Evolutionary conservation across 1,140 invertebrate genomes (phyloP), one percentile per base, ranked within the genome.

Genomic region (Trichonephila clavipes): DNA sequence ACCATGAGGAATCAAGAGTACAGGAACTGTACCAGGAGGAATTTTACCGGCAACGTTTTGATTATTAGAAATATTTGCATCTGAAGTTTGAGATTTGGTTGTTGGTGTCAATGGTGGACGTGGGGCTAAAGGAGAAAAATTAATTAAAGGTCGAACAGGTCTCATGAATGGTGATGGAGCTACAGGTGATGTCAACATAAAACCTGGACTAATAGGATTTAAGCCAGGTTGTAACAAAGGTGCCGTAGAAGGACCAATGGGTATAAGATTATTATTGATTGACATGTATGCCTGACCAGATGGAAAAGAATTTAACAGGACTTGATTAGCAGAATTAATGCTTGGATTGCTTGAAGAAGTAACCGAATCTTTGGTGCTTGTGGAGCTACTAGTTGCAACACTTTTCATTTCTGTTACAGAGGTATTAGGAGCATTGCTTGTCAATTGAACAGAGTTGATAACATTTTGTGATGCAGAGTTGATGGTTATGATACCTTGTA

Each of bases 191-290:
- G 69, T 28, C 16, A 90, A 28, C 24, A 90, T 16, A 88, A 88
- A 14, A 69, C 44, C 24, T 66, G 64, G 64, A 66, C 19, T 66
- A 1, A 90, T 1, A 16, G 85, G 28, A 16, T 24, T 44, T 18
- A 90, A 77, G 62, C 61, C 81, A 21, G 88, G 28, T 8, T n/a
- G 12, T 21, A 91, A 51, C 21, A 64, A n/a, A 24, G 81, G 40
- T 24, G 77, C 81, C n/a, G 28, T 24, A 51, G 72, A n/a, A 90
- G n/a, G 51, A 16, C 58, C 81, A 51, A 91, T 64, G 62, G 90
- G 90, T 62, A 91, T 91, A 34, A 91, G 69, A 21, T 82, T 91
- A 24, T 91, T 91, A 24, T 83, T 64, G 14, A 91, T 85, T 14
- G 77, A 64, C 61, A 91, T 83, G 64, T 44, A 91, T n/a, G 90